Evolutionary conservation across 2,888 invertebrate genomes (phyloP).

Genomic region (Agrotis segetum): DNA sequence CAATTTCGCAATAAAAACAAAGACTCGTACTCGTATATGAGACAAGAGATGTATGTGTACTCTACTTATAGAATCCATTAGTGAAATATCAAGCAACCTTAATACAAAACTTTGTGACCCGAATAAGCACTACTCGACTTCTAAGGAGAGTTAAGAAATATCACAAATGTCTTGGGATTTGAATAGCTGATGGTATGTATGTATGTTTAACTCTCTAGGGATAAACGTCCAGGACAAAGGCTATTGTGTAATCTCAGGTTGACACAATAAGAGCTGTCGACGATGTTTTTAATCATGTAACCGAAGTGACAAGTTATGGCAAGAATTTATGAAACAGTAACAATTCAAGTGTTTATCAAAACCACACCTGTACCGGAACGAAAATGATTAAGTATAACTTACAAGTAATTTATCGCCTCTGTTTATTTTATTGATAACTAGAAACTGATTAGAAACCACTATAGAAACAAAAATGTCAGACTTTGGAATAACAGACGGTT

Average conservation of each 20-base stretch:
- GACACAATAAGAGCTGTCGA: slow-evolving; percentile 41
- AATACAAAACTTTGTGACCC: slow-evolving; percentile 33
- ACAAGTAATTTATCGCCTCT: slow-evolving; percentile 38
- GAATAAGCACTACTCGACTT: slow-evolving; percentile 20
- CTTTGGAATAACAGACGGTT: background rate
- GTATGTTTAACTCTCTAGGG: slow-evolving; percentile 50
- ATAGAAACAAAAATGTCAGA: slow-evolving; percentile 8
- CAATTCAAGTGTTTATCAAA: slow-evolving; percentile 42
- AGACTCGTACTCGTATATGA: background rate
- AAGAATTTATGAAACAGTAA: slow-evolving; percentile 41
- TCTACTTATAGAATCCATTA: slow-evolving; percentile 23
- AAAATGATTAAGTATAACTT: slow-evolving; percentile 38
- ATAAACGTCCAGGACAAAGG: slow-evolving; percentile 72
- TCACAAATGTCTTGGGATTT: slow-evolving; percentile 47
- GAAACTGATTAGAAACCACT: slow-evolving; percentile 36
- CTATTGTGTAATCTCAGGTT: slow-evolving; percentile 65
- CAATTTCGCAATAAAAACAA: background rate
- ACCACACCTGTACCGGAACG: slow-evolving; percentile 52
- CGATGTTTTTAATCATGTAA: slow-evolving; percentile 40
- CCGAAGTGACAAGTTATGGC: slow-evolving; percentile 40
- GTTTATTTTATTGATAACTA: slow-evolving; percentile 56
- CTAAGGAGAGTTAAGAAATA: slow-evolving; percentile 49
- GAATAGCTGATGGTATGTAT: slow-evolving; percentile 47
- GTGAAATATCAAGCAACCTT: no score
- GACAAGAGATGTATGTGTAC: background rate